Percentiles rank a stretch among this genome's conserved stretches.
Conservation (phyloP, 2,797 vertebrate species). For the Acrossocheilus wenchowensis region DNA sequence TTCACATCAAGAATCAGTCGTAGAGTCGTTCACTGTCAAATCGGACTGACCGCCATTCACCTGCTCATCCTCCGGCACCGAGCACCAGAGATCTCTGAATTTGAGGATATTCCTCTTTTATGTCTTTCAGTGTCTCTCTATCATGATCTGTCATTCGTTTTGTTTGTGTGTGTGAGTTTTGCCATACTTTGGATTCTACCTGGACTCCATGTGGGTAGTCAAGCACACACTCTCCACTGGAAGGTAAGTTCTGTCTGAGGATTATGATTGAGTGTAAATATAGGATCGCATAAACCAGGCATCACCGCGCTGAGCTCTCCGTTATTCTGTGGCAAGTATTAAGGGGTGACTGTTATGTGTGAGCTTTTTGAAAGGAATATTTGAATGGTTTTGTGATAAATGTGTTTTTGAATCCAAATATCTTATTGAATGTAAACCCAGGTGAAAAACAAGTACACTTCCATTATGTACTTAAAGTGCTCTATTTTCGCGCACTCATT, state of each 20-base stretch:
- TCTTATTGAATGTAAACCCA: not conserved
- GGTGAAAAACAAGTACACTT: too few species aligned
- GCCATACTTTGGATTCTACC: slow-evolving; percentile 18
- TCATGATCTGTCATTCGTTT: not conserved
- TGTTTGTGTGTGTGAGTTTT: slow-evolving; percentile 20
- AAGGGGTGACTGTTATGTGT: not conserved
- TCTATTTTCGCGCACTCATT: too few species aligned
- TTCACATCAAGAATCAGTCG: slow-evolving; percentile 6
- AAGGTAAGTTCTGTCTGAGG: slow-evolving; percentile 32
- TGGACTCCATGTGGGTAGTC: slow-evolving; percentile 30
- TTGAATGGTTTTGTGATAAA: not conserved
- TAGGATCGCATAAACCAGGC: not conserved
- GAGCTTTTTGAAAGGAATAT: not conserved
- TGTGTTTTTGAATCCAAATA: not conserved
- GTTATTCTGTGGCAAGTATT: not conserved
- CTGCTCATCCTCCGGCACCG: not conserved
- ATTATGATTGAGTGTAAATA: not conserved
- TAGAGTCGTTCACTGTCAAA: not conserved
- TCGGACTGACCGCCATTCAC: slow-evolving; percentile 1
- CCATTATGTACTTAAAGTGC: too few species aligned
- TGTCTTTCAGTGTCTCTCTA: slow-evolving; percentile 13
- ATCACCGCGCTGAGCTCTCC: not conserved
- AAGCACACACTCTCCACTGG: slow-evolving; percentile 4
- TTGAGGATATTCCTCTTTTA: slow-evolving; percentile 3
- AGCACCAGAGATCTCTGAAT: not conserved